phyloP scores from a whole-genome alignment of 2,113 vertebrate genomes.

The Neomonachus schauinslandi region DNA sequence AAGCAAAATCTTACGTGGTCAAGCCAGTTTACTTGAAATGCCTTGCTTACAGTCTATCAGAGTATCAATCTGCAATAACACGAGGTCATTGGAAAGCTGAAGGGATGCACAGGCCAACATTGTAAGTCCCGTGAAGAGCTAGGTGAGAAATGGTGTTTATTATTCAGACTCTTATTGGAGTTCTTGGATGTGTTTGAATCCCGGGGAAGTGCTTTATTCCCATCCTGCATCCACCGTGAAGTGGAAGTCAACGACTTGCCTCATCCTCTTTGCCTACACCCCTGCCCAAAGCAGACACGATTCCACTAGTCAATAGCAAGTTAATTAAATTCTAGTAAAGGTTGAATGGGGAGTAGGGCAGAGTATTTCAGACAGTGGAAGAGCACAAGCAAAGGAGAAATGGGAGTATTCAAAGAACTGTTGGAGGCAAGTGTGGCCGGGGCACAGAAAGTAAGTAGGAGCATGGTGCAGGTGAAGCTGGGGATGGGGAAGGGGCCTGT shows the following conservation, averaged over 20 bases:
- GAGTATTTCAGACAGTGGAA: neutral
- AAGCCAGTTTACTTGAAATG: neutral
- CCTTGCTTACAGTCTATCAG: neutral
- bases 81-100: neutral
- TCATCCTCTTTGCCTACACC: neutral
- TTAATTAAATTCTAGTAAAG: neutral
- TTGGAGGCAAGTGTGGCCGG: neutral
- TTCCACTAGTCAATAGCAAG: neutral
- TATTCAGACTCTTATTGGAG: neutral
- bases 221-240: too few relatives aligned
- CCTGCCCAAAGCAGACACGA: neutral
- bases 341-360: neutral
- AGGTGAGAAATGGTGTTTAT: neutral
- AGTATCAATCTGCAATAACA: neutral
- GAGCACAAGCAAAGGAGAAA: neutral
- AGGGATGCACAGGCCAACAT: neutral
- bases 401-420: neutral
- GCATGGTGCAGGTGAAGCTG: neutral
- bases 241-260: neutral
- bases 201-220: neutral
- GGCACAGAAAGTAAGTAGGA: neutral
- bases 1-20: neutral
- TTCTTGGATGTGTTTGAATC: neutral
- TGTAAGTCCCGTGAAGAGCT: neutral
- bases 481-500: accelerated